Conservation (phyloP, 2,888 invertebrate genomes). For the Sylvicola cinctus region DNA sequence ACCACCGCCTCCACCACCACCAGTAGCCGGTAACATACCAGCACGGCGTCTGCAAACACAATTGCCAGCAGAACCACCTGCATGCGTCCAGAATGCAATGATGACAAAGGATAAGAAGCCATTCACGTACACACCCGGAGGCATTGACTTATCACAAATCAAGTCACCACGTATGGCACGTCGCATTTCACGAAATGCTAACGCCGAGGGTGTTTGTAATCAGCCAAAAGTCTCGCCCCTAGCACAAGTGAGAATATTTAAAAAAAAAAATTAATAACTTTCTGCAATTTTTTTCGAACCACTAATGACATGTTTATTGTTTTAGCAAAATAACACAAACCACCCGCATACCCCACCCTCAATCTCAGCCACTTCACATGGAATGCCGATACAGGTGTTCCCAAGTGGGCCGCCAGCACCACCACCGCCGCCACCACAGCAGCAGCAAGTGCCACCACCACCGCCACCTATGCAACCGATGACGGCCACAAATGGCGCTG, state of each 20-base stretch:
- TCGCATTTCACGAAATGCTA: conserved; percentile 45
- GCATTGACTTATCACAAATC: conserved; percentile 76
- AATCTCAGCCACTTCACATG: conserved; percentile 37
- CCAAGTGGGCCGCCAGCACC: conserved; percentile 27
- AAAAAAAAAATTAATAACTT: conserved; percentile 14
- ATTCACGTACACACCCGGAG: conserved; percentile 90
- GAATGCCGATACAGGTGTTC: conserved; percentile 41
- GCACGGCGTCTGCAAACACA: conserved; percentile 13
- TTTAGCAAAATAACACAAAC: conserved; percentile 12
- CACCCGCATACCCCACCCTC: conserved; percentile 34
- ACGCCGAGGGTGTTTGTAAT: conserved; percentile 42
- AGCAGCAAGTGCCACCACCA: conserved; percentile 7
- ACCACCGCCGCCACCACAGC: conserved; percentile 14
- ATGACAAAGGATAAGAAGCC: conserved; percentile 92
- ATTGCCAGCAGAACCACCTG: conserved; percentile 45
- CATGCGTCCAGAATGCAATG: conserved; percentile 83
- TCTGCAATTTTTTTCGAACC: neutral
- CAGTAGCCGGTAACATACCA: conserved; percentile 14
- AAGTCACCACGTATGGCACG: conserved; percentile 77
- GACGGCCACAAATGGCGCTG: conserved; percentile 8
- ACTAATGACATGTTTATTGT: neutral
- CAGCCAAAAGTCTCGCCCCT: conserved; percentile 31
- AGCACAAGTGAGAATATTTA: conserved; percentile 15
- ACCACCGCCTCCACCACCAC: conserved; percentile 19
- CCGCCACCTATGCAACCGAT: conserved; percentile 7